Evolutionary conservation across 2,888 invertebrate species (phyloP).

Genomic region (Leptarthrus brevirostris): DNA sequence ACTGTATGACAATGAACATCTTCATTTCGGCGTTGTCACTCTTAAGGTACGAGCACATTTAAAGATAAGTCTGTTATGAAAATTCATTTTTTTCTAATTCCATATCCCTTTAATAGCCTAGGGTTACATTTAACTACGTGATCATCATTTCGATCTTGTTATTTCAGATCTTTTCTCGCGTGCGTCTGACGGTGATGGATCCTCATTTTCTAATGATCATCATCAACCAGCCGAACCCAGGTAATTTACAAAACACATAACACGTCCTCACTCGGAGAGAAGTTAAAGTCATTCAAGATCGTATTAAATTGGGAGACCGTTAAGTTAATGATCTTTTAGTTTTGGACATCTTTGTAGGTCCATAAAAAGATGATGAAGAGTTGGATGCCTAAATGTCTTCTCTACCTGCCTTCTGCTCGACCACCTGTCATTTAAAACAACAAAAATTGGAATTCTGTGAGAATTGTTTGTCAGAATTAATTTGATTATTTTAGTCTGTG

Average conservation of each 20-base stretch:
- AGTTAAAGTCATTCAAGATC: conserved; percentile 1
- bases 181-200: conserved; percentile 24
- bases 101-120: too few relatives aligned
- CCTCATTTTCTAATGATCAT: conserved; percentile 41
- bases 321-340: conserved; percentile 52
- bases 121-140: too few relatives aligned
- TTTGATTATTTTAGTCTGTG: conserved; percentile 23
- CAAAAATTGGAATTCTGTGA: conserved; percentile 1
- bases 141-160: conserved; percentile 1
- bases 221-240: conserved; percentile 37
- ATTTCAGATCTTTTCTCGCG: neutral
- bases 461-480: conserved; percentile 23
- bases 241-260: conserved; percentile 54
- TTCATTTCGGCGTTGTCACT: too few relatives aligned
- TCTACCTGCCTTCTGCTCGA: conserved; percentile 23
- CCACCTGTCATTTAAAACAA: conserved; percentile 21
- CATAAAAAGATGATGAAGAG: conserved; percentile 44
- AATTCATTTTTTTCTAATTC: too few relatives aligned
- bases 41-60: too few relatives aligned
- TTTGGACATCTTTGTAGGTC: conserved; percentile 43
- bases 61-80: too few relatives aligned
- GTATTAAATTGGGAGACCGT: conserved; percentile 50
- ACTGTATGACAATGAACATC: too few relatives aligned
- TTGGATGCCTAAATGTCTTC: conserved; percentile 13
- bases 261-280: conserved; percentile 50